Evolutionary conservation across 1,140 invertebrate species (phyloP).

Genomic region (Euborellia annulipes): DNA sequence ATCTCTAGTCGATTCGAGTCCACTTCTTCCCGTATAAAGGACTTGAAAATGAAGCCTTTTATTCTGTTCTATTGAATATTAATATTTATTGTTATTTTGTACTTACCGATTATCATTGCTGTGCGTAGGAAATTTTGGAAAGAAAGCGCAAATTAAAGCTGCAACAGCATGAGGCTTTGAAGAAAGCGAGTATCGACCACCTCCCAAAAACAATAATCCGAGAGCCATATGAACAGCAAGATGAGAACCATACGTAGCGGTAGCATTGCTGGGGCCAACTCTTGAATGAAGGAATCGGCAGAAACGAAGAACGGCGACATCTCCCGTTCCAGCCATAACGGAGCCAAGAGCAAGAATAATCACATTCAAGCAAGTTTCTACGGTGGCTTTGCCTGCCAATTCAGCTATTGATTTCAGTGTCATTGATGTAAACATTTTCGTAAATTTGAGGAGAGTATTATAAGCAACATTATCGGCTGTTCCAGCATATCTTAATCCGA

Average conservation of each 20-base stretch:
- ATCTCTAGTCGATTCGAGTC: too few species aligned
- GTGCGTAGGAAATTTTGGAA: slow-evolving; percentile 92
- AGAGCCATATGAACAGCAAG: slow-evolving; percentile 88
- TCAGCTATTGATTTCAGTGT: slow-evolving; percentile 58
- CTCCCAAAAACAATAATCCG: slow-evolving; percentile 86
- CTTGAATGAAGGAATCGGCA: slow-evolving; percentile 67
- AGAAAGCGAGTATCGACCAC: slow-evolving; percentile 72
- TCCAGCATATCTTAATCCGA: slow-evolving; percentile 87
- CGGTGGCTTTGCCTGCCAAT: slow-evolving; percentile 72
- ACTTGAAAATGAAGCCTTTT: too few species aligned
- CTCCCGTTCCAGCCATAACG: slow-evolving; percentile 87
- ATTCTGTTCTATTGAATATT: too few species aligned
- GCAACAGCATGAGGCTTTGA: slow-evolving; percentile 72
- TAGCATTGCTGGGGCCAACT: slow-evolving; percentile 42
- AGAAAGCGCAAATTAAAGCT: slow-evolving; percentile 79
- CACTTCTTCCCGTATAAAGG: too few species aligned
- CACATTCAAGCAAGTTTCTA: slow-evolving; percentile 79
- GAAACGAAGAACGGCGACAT: slow-evolving; percentile 69
- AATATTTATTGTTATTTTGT: background rate
- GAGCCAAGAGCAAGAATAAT: slow-evolving; percentile 65
- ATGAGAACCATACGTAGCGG: slow-evolving; percentile 79
- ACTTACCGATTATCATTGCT: slow-evolving; percentile 81
- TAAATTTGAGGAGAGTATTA: slow-evolving; percentile 50
- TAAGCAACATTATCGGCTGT: slow-evolving; percentile 71
- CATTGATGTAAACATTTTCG: slow-evolving; percentile 45